These are phyloP conservation scores for Prolemur simus DNA, from an alignment of 2,113 vertebrate species.

Conservation along the genomic window DNA sequence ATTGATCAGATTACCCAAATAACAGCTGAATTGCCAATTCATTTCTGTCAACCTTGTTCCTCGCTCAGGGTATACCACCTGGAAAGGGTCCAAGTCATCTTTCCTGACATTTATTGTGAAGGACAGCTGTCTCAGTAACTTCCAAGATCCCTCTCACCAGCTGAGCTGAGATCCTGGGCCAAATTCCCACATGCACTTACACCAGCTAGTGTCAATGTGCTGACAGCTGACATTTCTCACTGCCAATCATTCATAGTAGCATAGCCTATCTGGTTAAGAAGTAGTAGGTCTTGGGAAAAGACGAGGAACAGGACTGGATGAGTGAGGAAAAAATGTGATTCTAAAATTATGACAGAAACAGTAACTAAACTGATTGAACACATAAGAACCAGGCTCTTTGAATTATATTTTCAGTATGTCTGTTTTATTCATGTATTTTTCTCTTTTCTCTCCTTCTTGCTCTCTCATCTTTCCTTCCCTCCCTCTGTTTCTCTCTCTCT, in stretches of 20 bases:
- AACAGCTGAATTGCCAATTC: neutral
- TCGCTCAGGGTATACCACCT: neutral
- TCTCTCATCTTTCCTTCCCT: neutral
- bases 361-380: neutral
- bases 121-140: neutral
- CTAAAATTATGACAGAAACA: neutral
- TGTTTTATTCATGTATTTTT: neutral
- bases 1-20: neutral
- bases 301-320: neutral
- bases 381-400: neutral
- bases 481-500: too few relatives aligned
- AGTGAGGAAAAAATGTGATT: neutral
- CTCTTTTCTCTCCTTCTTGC: neutral
- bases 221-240: neutral
- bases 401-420: neutral
- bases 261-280: neutral
- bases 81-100: neutral
- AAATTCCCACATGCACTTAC: neutral
- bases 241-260: neutral
- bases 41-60: constrained; percentile 7
- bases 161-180: neutral
- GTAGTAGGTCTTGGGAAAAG: neutral
- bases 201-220: neutral
- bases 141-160: neutral
- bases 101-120: neutral